A percentile compares a stretch with the other conserved stretches of the same genome.
phyloP scores from a whole-genome alignment of 1,140 invertebrate genomes.

The Triops longicaudatus region DNA sequence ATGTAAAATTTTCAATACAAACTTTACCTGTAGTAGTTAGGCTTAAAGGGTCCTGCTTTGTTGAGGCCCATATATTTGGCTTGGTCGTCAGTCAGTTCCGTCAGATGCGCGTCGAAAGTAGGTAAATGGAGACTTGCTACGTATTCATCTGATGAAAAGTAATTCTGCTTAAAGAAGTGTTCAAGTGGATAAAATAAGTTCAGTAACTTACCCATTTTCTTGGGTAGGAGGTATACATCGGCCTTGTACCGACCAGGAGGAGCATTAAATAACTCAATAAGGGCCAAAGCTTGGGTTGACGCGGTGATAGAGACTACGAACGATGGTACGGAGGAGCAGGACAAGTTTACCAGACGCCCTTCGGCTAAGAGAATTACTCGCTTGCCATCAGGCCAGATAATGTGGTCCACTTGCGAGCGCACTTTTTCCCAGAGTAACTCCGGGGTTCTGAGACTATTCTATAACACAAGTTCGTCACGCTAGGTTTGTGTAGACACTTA shows the following conservation, averaged over 20 bases:
- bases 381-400: constrained; percentile 91
- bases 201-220: constrained; percentile 78
- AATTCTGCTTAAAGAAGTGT: constrained; percentile 17
- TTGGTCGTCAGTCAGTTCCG: constrained; percentile 91
- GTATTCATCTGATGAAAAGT: constrained; percentile 70
- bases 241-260: constrained; percentile 88
- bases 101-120: constrained; percentile 93
- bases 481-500: not conserved
- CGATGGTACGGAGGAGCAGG: constrained; percentile 93
- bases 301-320: constrained; percentile 95
- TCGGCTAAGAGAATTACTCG: constrained; percentile 86
- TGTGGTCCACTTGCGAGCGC: constrained; percentile 91
- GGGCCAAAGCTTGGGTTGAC: constrained; percentile 84
- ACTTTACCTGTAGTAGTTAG: constrained; percentile 92
- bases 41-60: constrained; percentile 96
- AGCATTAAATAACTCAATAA: constrained; percentile 95
- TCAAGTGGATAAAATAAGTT: not conserved
- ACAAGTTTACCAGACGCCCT: constrained; percentile 89
- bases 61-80: constrained; percentile 95
- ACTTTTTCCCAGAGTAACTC: constrained; percentile 97
- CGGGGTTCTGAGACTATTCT: constrained; percentile 84
- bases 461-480: constrained; percentile 25
- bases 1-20: not conserved
- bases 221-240: constrained; percentile 93
- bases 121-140: constrained; percentile 91